These are phyloP conservation scores for Mesoclemmys tuberculata DNA, from an alignment of 2,113 vertebrate species.

Conservation along the genomic window DNA sequence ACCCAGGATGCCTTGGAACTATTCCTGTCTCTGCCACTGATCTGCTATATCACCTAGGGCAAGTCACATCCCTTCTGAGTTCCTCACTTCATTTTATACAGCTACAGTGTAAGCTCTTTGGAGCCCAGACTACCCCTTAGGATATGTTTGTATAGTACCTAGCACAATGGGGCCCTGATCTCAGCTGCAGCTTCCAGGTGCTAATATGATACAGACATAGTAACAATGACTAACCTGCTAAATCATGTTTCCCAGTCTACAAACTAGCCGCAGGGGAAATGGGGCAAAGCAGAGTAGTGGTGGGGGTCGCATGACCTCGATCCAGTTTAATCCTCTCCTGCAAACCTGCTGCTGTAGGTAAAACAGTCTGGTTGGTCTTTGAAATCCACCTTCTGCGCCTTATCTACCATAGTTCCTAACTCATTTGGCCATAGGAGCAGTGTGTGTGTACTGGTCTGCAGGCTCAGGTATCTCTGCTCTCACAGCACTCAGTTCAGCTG, in stretches of 20 bases:
- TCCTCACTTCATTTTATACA: not conserved
- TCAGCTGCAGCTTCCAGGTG: not conserved
- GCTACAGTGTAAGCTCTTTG: not conserved
- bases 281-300: not conserved
- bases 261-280: not conserved
- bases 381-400: not conserved
- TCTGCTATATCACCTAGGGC: not conserved
- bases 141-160: not conserved
- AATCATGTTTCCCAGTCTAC: not conserved
- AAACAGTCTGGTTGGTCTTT: not conserved
- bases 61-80: not conserved
- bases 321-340: not conserved
- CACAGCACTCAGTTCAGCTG: not conserved
- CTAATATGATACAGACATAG: not conserved
- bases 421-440: not conserved
- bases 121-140: not conserved
- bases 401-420: not conserved
- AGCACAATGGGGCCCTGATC: not conserved
- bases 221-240: not conserved
- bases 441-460: not conserved
- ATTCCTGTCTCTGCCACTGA: not conserved
- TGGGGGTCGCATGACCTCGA: not conserved
- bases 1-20: not conserved
- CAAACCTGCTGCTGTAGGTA: not conserved
- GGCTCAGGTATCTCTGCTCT: not conserved